Percentiles rank a stretch among this genome's conserved stretches.
phyloP scores from a whole-genome alignment of 1,140 invertebrate genomes.

The Brachionus calyciflorus region DNA sequence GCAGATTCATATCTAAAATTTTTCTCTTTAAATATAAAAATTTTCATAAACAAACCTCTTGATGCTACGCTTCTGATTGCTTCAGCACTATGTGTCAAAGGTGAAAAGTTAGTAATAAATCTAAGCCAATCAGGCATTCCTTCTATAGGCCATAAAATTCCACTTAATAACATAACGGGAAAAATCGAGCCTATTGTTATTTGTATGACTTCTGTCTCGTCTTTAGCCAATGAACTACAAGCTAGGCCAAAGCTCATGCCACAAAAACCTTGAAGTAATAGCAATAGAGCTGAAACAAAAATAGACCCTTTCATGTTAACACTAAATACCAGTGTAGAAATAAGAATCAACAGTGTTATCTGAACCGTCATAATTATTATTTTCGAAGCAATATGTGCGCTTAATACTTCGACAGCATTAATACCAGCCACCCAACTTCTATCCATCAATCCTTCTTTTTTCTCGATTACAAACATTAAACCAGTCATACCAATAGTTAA shows the following conservation, averaged over 20 bases:
- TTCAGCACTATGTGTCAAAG: slow-evolving; percentile 84
- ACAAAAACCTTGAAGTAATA: slow-evolving; percentile 74
- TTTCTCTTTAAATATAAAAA: not conserved
- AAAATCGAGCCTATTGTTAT: slow-evolving; percentile 86
- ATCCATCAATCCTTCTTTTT: slow-evolving; percentile 61
- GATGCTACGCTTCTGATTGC: slow-evolving; percentile 81
- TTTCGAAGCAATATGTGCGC: slow-evolving; percentile 86
- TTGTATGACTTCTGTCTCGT: slow-evolving; percentile 86
- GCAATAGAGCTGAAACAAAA: slow-evolving; percentile 71
- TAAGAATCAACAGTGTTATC: slow-evolving; percentile 77
- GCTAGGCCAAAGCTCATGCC: slow-evolving; percentile 80
- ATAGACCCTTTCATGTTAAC: slow-evolving; percentile 72
- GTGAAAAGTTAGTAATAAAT: slow-evolving; percentile 77
- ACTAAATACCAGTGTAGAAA: slow-evolving; percentile 71
- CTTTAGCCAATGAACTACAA: slow-evolving; percentile 52
- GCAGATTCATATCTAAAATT: not conserved
- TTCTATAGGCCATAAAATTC: slow-evolving; percentile 86
- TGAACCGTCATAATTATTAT: slow-evolving; percentile 89
- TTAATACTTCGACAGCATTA: slow-evolving; percentile 79
- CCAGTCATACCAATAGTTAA: slow-evolving; percentile 89
- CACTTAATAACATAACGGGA: slow-evolving; percentile 77
- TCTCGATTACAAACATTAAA: slow-evolving; percentile 82
- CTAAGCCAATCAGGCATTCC: slow-evolving; percentile 80
- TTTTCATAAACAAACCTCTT: slow-evolving; percentile 65
- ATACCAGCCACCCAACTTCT: slow-evolving; percentile 67